Evolutionary conservation across 2,888 invertebrate species (phyloP).

Genomic region (Tetanocera ferruginea): DNA sequence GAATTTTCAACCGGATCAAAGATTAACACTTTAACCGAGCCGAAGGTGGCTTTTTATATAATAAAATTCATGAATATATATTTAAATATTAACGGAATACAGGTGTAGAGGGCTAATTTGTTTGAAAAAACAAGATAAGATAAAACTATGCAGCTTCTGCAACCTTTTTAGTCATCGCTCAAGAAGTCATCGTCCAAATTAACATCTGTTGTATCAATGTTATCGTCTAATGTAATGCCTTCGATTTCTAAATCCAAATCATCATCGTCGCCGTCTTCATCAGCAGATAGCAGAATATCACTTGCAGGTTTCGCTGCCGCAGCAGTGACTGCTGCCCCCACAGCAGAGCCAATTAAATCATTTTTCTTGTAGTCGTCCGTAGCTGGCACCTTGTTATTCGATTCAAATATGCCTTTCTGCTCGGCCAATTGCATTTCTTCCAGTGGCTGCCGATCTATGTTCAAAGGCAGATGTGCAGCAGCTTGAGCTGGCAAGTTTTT

Average conservation of each 20-base stretch:
- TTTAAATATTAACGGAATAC: neutral
- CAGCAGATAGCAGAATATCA: slow-evolving; percentile 33
- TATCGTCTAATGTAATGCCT: slow-evolving; percentile 83
- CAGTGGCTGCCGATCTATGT: slow-evolving; percentile 78
- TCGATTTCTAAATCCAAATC: slow-evolving; percentile 89
- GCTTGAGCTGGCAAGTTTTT: slow-evolving; percentile 72
- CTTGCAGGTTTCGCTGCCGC: slow-evolving; percentile 27
- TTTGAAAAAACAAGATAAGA: neutral
- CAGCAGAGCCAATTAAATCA: slow-evolving; percentile 47
- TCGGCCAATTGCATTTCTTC: slow-evolving; percentile 77
- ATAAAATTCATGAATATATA: neutral
- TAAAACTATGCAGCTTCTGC: neutral
- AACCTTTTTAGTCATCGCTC: slow-evolving; percentile 71
- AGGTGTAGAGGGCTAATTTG: neutral
- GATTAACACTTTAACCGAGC: too few species aligned
- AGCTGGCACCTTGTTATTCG: slow-evolving; percentile 49
- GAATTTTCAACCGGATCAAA: too few species aligned
- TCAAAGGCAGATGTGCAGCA: slow-evolving; percentile 73
- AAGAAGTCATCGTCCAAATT: slow-evolving; percentile 79
- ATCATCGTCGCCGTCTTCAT: slow-evolving; percentile 77
- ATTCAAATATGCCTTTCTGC: slow-evolving; percentile 64
- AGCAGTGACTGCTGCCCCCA: slow-evolving; percentile 14
- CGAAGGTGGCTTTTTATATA: too few species aligned
- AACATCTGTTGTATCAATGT: slow-evolving; percentile 81
- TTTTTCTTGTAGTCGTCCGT: slow-evolving; percentile 60